phyloP scores from a whole-genome alignment of 2,888 invertebrate species.

The Arrhopalites spinosus region DNA sequence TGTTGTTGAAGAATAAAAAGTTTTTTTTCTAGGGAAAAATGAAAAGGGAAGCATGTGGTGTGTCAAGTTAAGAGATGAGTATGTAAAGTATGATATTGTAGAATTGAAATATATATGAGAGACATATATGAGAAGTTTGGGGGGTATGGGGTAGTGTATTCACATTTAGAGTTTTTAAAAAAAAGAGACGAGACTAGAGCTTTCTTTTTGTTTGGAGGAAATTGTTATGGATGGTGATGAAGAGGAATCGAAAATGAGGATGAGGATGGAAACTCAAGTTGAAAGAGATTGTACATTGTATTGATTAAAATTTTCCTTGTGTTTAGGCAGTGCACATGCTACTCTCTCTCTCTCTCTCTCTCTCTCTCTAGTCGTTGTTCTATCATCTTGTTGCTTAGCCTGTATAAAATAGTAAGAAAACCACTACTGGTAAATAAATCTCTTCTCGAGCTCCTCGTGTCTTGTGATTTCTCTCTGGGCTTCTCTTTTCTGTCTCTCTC shows the following conservation, averaged over 20 bases:
- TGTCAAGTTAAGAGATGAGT: neutral
- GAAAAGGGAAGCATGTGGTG: neutral
- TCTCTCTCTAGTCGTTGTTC: neutral
- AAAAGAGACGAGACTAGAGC: no score
- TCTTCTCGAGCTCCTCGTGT: no score
- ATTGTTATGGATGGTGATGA: slow-evolving; percentile 6
- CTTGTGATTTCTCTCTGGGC: no score
- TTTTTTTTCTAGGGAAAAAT: neutral
- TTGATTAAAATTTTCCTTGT: neutral
- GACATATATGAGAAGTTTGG: no score
- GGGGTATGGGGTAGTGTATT: no score
- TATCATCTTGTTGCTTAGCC: no score
- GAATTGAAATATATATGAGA: no score
- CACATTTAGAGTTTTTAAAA: neutral
- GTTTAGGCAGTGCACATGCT: no score
- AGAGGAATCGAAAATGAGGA: neutral
- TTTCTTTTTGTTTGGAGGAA: no score
- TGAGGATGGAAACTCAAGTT: neutral
- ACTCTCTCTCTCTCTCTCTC: neutral
- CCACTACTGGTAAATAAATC: no score
- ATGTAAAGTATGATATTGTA: no score
- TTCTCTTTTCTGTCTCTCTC: no score
- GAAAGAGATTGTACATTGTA: neutral
- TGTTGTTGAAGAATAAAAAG: neutral
- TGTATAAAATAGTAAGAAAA: neutral